Percentiles rank a stretch among this genome's conserved stretches.
These are phyloP conservation scores for Channa argus DNA, from an alignment of 2,113 vertebrate genomes.

Conservation along the genomic window DNA sequence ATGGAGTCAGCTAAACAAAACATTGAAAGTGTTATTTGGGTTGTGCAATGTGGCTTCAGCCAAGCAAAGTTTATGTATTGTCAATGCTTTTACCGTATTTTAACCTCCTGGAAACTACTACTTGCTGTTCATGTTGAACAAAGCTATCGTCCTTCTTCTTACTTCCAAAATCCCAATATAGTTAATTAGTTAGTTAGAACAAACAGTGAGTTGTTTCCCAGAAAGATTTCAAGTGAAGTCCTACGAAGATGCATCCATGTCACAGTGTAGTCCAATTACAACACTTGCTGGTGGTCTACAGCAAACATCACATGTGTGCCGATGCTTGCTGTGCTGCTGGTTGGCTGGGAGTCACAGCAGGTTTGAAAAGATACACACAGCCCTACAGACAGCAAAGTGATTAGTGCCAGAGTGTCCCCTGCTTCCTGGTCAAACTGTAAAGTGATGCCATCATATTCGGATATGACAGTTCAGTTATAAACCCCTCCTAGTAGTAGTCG, in stretches of 20 bases:
- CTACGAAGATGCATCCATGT: not conserved
- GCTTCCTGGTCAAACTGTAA: not conserved
- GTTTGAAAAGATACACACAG: slow-evolving; percentile 10
- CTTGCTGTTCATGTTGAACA: not conserved
- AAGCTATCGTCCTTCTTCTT: not conserved
- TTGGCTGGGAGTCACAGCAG: not conserved
- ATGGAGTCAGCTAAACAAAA: slow-evolving; percentile 24
- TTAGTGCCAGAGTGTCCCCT: not conserved
- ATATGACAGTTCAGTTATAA: not conserved
- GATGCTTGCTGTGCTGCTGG: not conserved
- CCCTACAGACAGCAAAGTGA: not conserved
- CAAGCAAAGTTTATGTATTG: not conserved
- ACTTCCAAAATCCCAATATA: not conserved
- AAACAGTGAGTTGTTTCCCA: not conserved
- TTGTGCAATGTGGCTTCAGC: slow-evolving; percentile 17
- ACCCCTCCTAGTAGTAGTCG: slow-evolving; percentile 1
- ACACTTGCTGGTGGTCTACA: slow-evolving; percentile 3
- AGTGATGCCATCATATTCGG: not conserved
- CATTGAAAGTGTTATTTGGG: not conserved
- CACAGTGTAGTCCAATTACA: not conserved
- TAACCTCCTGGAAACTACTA: not conserved
- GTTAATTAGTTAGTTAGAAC: not conserved
- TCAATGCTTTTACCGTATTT: slow-evolving; percentile 3
- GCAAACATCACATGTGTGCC: slow-evolving; percentile 11
- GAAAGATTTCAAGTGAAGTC: not conserved